Evolutionary conservation across 2,888 invertebrate genomes (phyloP).

Genomic region (Allolobophora icterica): DNA sequence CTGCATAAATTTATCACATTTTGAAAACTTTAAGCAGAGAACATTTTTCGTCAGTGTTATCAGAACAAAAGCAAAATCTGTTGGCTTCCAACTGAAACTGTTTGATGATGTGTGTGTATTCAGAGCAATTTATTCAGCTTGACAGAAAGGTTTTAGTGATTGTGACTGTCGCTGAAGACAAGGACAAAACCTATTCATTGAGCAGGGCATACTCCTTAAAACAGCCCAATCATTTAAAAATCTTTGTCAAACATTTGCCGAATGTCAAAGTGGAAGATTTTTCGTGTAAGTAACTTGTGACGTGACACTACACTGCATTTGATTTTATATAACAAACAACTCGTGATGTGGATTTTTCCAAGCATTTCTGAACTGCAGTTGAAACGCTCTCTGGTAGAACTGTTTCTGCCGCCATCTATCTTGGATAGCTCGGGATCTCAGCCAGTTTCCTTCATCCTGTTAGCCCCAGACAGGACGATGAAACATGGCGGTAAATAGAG

Average conservation of each 20-base stretch:
- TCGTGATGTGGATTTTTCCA: neutral
- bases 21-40: neutral
- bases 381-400: slow-evolving; percentile 7
- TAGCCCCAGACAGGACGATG: slow-evolving; percentile 14
- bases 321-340: neutral
- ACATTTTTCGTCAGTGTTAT: slow-evolving; percentile 1
- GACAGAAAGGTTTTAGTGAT: neutral
- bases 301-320: slow-evolving; percentile 4
- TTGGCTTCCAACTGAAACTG: neutral
- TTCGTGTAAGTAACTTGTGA: neutral
- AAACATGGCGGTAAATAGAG: neutral
- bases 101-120: neutral
- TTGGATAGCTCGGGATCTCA: neutral
- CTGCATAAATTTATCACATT: neutral
- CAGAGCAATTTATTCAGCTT: neutral
- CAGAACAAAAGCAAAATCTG: neutral
- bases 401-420: neutral
- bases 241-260: neutral
- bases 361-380: neutral
- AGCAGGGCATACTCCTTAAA: neutral
- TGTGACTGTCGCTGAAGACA: neutral
- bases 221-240: neutral
- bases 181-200: neutral
- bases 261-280: neutral
- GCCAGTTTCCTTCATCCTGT: slow-evolving; percentile 21